Percentiles rank a stretch among this genome's conserved stretches.
phyloP scores from a whole-genome alignment of 1,140 invertebrate species.

The Nasonia longicornis region DNA sequence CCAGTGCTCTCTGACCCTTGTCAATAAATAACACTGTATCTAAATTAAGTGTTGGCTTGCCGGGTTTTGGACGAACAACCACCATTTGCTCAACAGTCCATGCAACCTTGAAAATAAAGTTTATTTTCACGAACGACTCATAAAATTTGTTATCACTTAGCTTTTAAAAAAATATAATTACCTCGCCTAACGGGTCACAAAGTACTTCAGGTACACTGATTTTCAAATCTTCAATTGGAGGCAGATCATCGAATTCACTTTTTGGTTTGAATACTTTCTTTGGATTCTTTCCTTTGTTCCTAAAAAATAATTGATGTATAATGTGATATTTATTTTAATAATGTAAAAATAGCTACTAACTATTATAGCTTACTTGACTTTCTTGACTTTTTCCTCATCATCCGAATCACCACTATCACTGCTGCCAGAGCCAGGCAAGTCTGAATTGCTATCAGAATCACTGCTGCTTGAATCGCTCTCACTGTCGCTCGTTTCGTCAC shows the following conservation, averaged over 20 bases:
- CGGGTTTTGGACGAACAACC: conserved; percentile 61
- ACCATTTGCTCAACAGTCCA: conserved; percentile 65
- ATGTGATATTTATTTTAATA: not conserved
- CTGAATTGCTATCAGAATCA: conserved; percentile 40
- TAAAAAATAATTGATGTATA: conserved; percentile 23
- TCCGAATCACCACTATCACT: conserved; percentile 16
- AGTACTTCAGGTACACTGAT: conserved; percentile 83
- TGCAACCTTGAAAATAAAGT: conserved; percentile 57
- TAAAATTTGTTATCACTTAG: conserved; percentile 35
- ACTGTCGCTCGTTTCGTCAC: conserved; percentile 41
- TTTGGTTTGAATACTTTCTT: conserved; percentile 43
- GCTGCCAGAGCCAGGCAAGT: not conserved
- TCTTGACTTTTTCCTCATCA: conserved; percentile 10
- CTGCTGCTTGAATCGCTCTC: conserved; percentile 43
- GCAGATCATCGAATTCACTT: conserved; percentile 76
- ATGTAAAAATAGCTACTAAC: conserved; percentile 20
- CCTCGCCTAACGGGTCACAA: conserved; percentile 79
- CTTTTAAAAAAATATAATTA: conserved; percentile 59
- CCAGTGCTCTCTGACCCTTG: conserved; percentile 78
- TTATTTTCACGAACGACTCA: conserved; percentile 29
- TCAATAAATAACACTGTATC: conserved; percentile 88
- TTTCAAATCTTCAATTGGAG: conserved; percentile 85
- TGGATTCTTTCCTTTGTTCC: conserved; percentile 23
- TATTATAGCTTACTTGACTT: conserved; percentile 36
- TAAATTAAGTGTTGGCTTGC: conserved; percentile 82